Conservation (phyloP, 2,888 invertebrate genomes). For the Xanthia togata region DNA sequence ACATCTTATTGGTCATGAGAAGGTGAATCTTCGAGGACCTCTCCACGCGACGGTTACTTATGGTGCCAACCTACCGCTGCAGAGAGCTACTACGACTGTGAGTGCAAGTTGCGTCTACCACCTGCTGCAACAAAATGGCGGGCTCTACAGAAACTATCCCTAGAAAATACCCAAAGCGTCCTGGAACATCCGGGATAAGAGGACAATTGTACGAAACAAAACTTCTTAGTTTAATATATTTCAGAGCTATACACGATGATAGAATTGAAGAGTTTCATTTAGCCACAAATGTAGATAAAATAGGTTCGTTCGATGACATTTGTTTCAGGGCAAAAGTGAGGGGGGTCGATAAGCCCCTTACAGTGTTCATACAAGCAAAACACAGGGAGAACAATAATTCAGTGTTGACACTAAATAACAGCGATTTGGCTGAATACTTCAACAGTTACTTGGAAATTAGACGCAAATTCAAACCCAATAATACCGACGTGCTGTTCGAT, state of each 20-base stretch:
- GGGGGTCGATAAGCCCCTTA: neutral
- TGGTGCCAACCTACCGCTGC: too few species aligned
- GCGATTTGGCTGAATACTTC: neutral
- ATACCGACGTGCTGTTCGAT: constrained; percentile 34
- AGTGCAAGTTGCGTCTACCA: too few species aligned
- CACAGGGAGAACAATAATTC: constrained; percentile 18
- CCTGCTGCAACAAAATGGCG: too few species aligned
- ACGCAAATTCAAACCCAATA: neutral
- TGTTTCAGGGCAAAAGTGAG: constrained; percentile 40
- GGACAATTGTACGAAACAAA: too few species aligned
- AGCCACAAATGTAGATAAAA: constrained; percentile 53
- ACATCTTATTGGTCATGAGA: too few species aligned
- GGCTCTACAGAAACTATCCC: too few species aligned
- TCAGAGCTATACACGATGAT: constrained; percentile 33
- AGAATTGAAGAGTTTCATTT: constrained; percentile 52
- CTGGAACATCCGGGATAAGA: too few species aligned
- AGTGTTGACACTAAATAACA: neutral
- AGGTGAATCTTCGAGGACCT: too few species aligned
- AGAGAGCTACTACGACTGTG: too few species aligned
- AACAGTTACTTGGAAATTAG: constrained; percentile 8
- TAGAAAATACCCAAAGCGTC: too few species aligned
- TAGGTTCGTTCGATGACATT: constrained; percentile 59
- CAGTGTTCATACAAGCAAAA: constrained; percentile 33
- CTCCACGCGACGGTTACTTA: too few species aligned
- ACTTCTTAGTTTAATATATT: constrained; percentile 12